Evolutionary conservation across 1,140 invertebrate species (phyloP).

Genomic region (Ostrea denselamellosa): DNA sequence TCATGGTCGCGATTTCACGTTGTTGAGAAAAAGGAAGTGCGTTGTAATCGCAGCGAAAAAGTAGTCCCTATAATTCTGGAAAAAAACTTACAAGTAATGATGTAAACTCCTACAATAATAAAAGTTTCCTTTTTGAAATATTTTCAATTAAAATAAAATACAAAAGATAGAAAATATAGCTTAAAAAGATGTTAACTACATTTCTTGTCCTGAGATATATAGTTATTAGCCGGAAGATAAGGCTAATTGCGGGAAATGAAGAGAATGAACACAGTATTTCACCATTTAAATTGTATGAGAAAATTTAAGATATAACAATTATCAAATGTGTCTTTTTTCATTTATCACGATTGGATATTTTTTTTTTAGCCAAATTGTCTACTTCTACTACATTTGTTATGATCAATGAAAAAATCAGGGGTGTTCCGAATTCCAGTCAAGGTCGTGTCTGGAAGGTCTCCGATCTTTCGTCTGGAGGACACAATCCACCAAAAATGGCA

Average conservation of each 20-base stretch:
- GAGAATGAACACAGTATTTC: too few relatives aligned
- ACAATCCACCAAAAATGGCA: neutral
- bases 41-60: conserved; percentile 22
- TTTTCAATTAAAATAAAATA: too few relatives aligned
- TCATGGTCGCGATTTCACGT: conserved; percentile 69
- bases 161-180: too few relatives aligned
- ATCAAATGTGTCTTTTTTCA: neutral
- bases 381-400: too few relatives aligned
- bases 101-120: too few relatives aligned
- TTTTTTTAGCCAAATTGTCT: neutral
- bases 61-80: neutral
- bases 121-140: too few relatives aligned
- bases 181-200: neutral
- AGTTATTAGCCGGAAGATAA: neutral
- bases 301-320: too few relatives aligned
- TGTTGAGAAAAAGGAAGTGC: conserved; percentile 67
- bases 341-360: neutral
- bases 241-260: neutral
- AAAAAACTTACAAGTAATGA: too few relatives aligned
- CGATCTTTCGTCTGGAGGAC: conserved; percentile 5
- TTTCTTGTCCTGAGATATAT: neutral
- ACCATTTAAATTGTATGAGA: neutral
- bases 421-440: neutral
- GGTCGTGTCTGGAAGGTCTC: conserved; percentile 39
- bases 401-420: neutral